Conservation (phyloP, 2,797 vertebrate species). For the Anguilla pacifica region DNA sequence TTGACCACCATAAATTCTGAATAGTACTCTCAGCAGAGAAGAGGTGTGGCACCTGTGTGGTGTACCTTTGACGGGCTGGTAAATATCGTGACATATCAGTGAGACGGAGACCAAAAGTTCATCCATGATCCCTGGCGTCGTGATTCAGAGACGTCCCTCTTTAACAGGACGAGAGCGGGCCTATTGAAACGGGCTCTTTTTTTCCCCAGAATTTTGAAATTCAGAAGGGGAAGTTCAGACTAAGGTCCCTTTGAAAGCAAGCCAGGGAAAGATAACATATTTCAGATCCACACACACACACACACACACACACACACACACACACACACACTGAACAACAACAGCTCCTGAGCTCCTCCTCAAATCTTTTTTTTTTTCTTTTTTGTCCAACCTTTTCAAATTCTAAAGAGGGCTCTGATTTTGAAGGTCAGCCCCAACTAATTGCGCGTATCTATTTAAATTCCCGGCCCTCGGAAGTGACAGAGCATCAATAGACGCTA, state of each 20-base stretch:
- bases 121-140: background rate
- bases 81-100: background rate
- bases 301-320: too few relatives aligned
- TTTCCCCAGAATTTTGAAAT: background rate
- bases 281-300: too few relatives aligned
- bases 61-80: background rate
- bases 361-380: background rate
- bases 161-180: background rate
- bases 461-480: background rate
- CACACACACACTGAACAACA: background rate
- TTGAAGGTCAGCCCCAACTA: constrained; percentile 8
- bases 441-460: background rate
- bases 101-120: background rate
- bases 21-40: background rate
- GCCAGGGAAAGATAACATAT: background rate
- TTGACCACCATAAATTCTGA: background rate
- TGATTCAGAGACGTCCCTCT: too few relatives aligned
- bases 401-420: constrained; percentile 16
- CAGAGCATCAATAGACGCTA: background rate
- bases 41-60: background rate
- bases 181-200: background rate
- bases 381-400: background rate
- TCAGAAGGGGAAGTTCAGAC: background rate
- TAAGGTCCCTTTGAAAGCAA: background rate
- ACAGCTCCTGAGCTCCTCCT: background rate